Evolutionary conservation across 1,140 invertebrate species (phyloP).

Genomic region (Camponotus pennsylvanicus): DNA sequence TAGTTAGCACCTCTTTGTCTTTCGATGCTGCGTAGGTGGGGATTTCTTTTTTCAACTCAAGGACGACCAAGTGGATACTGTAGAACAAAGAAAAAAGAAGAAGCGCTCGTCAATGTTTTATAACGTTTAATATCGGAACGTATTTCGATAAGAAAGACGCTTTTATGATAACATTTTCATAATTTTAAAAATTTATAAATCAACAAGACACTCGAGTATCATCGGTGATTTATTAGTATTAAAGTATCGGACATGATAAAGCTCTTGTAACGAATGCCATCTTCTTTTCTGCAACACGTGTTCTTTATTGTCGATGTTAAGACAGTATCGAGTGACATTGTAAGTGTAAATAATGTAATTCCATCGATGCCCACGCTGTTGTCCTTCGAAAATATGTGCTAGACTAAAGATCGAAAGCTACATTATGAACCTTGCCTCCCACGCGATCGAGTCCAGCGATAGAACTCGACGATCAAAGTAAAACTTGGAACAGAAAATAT

Average conservation of each 20-base stretch:
- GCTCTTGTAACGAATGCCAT: not conserved
- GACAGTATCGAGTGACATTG: not conserved
- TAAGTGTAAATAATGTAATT: slow-evolving; percentile 12
- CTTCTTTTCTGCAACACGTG: not conserved
- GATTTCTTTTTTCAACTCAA: slow-evolving; percentile 38
- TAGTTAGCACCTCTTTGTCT: slow-evolving; percentile 59
- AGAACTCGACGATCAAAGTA: not conserved
- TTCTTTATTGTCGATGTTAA: slow-evolving; percentile 1
- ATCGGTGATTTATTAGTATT: not conserved
- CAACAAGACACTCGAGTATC: not conserved
- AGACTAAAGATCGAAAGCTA: slow-evolving; percentile 16
- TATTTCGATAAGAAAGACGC: not conserved
- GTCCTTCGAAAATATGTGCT: slow-evolving; percentile 53
- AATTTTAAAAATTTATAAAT: not conserved
- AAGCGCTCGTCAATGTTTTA: not conserved
- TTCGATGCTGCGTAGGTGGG: slow-evolving; percentile 46
- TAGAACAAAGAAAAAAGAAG: not conserved
- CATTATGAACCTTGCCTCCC: slow-evolving; percentile 16
- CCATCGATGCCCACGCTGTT: slow-evolving; percentile 27
- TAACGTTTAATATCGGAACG: not conserved
- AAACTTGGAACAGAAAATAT: not conserved
- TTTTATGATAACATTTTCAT: not conserved
- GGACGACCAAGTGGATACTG: not conserved
- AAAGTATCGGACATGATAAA: too few species aligned
- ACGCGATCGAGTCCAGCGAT: slow-evolving; percentile 9